Base-by-base conservation (phyloP, 1,140 invertebrate species). In the Cotesia typhae region DNA sequence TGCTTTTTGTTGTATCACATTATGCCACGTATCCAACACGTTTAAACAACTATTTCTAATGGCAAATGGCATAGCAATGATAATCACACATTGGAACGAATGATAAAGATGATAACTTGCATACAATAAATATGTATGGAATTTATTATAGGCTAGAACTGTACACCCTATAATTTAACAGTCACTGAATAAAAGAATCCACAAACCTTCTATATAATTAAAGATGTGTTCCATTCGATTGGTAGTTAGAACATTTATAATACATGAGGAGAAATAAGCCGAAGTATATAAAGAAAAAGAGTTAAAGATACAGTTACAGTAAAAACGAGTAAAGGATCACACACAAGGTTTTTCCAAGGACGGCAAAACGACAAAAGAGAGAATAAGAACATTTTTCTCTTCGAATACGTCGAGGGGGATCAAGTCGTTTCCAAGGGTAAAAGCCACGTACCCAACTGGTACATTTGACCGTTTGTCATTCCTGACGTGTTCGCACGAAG, bases 351-450 rank as follows among this genome's bases (percentile, higher is more conserved):
- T 67, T 67, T 67, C 52, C 28, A 53, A 59, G 37, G 67, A 53
- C 67, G 67, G 55, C 12, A 68, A 59, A 68, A 68, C 41, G 55
- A 60, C 67, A 68, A 67, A 67, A 68, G 55, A 41, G 55, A 14
- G 12, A 14, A 7, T 47, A 47, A 47, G 41, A 52, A 59, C 12
- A 4, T 68, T 60, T 68, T 68, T 68, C 55, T 68, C 9, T 47
- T 7, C 41, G 41, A 47, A 10, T 47, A 47, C 41, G 41, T 9
- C 36, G 35, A 59, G 35, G 14, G 17, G 53, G 67, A 68, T 68
- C 67, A 68, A 68, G 67, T 59, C 55, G 55, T 68, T 68, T 68
- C n/a, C 53, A 68, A 60, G 59, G 67, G 67, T 68, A 68, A 47
- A 47, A 68, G 67, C 67, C 67, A 68, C 53, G 36, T 57, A 68